These are phyloP conservation scores for Indri indri DNA, from an alignment of 2,113 vertebrate genomes.

Conservation along the genomic window DNA sequence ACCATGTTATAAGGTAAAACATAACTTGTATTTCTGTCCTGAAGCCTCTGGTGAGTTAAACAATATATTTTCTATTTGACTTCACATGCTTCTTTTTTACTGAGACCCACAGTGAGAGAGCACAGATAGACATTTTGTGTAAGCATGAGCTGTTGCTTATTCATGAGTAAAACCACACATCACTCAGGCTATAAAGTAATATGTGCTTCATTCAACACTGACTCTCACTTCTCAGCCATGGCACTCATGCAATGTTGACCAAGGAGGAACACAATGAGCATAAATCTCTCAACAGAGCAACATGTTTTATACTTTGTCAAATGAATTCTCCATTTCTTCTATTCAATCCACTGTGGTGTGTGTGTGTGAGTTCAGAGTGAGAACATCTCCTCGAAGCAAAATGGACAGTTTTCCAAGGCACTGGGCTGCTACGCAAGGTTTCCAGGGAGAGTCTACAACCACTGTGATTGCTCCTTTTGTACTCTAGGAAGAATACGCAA, in stretches of 20 bases:
- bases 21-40: not conserved
- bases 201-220: not conserved
- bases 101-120: not conserved
- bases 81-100: slow-evolving; percentile 23
- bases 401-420: not conserved
- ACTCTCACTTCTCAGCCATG: not conserved
- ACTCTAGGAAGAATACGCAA: not conserved
- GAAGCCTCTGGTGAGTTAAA: not conserved
- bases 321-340: slow-evolving; percentile 4
- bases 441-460: not conserved
- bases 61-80: slow-evolving; percentile 2
- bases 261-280: not conserved
- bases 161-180: not conserved
- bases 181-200: not conserved
- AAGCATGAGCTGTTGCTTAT: not conserved
- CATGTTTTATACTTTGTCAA: not conserved
- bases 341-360: not conserved
- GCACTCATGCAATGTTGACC: not conserved
- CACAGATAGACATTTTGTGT: not conserved
- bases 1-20: not conserved
- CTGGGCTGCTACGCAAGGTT: not conserved
- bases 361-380: not conserved
- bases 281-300: not conserved
- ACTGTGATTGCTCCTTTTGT: not conserved
- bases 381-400: not conserved